Evolutionary conservation across 64 coral and sea anemone genomes (phyloP).

Genomic region (Hydrozoanthus tunicans): DNA sequence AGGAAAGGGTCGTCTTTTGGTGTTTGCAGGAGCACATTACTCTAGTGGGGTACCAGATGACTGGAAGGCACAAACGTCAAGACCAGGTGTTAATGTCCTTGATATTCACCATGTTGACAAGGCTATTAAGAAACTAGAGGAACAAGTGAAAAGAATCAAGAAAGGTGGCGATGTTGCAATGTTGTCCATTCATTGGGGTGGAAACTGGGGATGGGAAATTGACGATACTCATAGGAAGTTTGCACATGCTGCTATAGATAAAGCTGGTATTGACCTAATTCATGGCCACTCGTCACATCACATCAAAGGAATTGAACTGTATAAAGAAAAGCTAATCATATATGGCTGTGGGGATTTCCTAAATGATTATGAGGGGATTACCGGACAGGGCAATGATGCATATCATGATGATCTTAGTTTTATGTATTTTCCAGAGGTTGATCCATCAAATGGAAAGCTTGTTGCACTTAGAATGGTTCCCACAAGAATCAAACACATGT

Average conservation of each 20-base stretch:
- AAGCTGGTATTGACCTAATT: constrained; percentile 79
- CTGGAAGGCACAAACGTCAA: constrained; percentile 55
- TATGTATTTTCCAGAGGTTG: constrained; percentile 85
- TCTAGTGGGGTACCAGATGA: constrained; percentile 85
- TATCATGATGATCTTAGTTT: constrained; percentile 78
- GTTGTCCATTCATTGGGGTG: constrained; percentile 88
- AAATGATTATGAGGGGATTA: constrained; percentile 89
- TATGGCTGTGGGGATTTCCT: constrained; percentile 95
- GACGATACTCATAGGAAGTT: constrained; percentile 66
- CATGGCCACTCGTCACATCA: constrained; percentile 94
- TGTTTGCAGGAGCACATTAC: constrained; percentile 79
- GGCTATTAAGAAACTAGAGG: constrained; percentile 20
- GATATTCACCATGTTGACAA: constrained; percentile 60
- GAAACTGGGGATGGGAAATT: constrained; percentile 90
- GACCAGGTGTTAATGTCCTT: constrained; percentile 75
- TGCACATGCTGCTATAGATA: constrained; percentile 91
- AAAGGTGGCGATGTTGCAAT: constrained; percentile 69
- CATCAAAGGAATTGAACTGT: constrained; percentile 83
- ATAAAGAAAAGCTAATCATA: constrained; percentile 80
- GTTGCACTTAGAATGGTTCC: constrained; percentile 76
- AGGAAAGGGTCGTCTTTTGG: constrained; percentile 57
- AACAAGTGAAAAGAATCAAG: constrained; percentile 61
- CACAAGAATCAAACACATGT: constrained; percentile 75
- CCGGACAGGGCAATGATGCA: constrained; percentile 61
- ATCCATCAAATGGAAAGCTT: constrained; percentile 65